Evolutionary conservation across 2,113 vertebrate genomes (phyloP).

Genomic region (Laticauda laticaudata): DNA sequence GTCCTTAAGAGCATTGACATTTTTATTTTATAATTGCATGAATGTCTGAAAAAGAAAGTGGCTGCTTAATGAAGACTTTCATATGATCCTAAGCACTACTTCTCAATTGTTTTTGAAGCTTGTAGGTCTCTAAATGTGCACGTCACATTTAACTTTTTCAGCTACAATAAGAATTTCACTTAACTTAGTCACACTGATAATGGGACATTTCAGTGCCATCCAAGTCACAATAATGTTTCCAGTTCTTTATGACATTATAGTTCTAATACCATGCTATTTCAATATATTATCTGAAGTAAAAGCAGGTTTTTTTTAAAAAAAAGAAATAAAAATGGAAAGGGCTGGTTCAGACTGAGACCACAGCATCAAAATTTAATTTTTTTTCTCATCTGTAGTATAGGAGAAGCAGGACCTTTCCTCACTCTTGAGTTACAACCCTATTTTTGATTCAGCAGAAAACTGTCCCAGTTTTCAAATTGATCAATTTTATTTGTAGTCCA

Average conservation of each 20-base stretch:
- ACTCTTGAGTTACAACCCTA: background rate
- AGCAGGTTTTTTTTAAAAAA: background rate
- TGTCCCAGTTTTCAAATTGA: background rate
- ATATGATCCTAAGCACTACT: background rate
- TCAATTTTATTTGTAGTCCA: background rate
- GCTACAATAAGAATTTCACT: background rate
- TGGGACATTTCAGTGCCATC: background rate
- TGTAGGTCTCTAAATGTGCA: background rate
- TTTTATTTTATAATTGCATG: background rate
- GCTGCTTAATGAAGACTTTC: background rate
- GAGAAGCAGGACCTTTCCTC: background rate
- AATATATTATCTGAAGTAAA: background rate
- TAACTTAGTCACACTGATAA: background rate
- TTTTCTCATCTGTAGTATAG: background rate
- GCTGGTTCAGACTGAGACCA: background rate
- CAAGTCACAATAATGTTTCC: background rate
- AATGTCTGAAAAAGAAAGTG: background rate
- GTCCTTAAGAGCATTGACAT: background rate
- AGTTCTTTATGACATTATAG: background rate
- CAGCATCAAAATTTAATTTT: background rate
- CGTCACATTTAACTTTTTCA: background rate
- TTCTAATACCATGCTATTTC: background rate
- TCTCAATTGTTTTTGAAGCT: background rate
- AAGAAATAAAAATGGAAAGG: background rate
- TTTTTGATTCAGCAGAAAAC: background rate